A percentile compares a stretch with the other conserved stretches of the same genome.
Conservation (phyloP, 2,888 invertebrate species). For the Drosophila meridionalis region DNA sequence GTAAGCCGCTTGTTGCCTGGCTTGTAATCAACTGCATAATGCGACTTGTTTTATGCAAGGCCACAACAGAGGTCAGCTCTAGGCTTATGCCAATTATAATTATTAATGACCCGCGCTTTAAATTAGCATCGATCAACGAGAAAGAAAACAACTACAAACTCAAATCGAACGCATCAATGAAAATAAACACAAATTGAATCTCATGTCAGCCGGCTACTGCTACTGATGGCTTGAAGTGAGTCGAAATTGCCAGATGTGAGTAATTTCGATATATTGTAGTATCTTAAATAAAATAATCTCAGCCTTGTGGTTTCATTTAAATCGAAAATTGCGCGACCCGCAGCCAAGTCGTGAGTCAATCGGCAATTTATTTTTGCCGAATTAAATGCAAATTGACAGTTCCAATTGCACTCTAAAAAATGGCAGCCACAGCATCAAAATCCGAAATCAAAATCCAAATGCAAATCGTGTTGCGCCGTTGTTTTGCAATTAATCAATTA, state of each 20-base stretch:
- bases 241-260: constrained; percentile 32
- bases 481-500: constrained; percentile 80
- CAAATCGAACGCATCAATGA: constrained; percentile 30
- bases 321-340: constrained; percentile 49
- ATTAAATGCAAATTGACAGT: constrained; percentile 80
- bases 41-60: constrained; percentile 58
- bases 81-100: constrained; percentile 37
- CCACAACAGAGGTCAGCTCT: constrained; percentile 53
- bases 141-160: background rate
- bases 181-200: constrained; percentile 30
- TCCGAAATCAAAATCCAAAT: constrained; percentile 60
- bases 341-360: constrained; percentile 73
- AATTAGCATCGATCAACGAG: constrained; percentile 55
- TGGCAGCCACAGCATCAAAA: constrained; percentile 18
- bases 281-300: constrained; percentile 48
- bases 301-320: constrained; percentile 55
- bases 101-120: constrained; percentile 59
- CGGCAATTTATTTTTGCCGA: constrained; percentile 78
- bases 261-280: constrained; percentile 34
- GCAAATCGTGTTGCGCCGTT: constrained; percentile 78
- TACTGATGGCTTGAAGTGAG: constrained; percentile 1
- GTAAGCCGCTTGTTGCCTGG: constrained; percentile 57
- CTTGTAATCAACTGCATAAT: constrained; percentile 68
- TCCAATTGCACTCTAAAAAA: constrained; percentile 73
- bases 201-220: constrained; percentile 1